These are phyloP conservation scores for Nerophis ophidion DNA, from an alignment of 2,113 vertebrate species.

Conservation along the genomic window DNA sequence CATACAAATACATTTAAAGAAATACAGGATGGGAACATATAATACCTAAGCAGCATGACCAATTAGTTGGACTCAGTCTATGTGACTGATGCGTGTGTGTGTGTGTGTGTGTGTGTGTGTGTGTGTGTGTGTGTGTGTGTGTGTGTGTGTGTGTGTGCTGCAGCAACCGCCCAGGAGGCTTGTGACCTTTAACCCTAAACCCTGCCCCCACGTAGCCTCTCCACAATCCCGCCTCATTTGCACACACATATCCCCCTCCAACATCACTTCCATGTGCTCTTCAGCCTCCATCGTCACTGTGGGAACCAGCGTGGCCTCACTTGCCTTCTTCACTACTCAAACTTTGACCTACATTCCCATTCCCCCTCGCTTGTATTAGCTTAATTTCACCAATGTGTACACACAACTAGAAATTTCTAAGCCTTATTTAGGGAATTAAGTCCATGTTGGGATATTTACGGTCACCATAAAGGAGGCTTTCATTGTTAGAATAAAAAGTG, in stretches of 20 bases:
- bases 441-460: not conserved
- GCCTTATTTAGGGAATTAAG: not conserved
- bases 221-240: slow-evolving; percentile 8
- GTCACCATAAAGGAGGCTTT: not conserved
- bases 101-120: slow-evolving; percentile 12
- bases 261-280: not conserved
- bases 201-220: slow-evolving; percentile 50
- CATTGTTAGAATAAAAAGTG: slow-evolving; percentile 5
- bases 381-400: not conserved
- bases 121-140: not conserved
- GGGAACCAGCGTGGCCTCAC: slow-evolving; percentile 31
- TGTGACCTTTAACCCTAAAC: slow-evolving; percentile 75
- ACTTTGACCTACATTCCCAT: slow-evolving; percentile 63
- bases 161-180: slow-evolving; percentile 78
- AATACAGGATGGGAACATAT: not conserved
- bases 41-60: too few relatives aligned
- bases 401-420: not conserved
- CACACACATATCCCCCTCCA: not conserved
- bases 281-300: slow-evolving; percentile 3
- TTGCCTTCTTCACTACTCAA: slow-evolving; percentile 44
- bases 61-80: not conserved
- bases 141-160: slow-evolving; percentile 43
- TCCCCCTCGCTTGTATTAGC: not conserved
- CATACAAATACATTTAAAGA: too few relatives aligned
- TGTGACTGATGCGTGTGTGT: not conserved